Evolutionary conservation across 1,140 invertebrate genomes (phyloP).

Genomic region (Harpegnathos saltator): DNA sequence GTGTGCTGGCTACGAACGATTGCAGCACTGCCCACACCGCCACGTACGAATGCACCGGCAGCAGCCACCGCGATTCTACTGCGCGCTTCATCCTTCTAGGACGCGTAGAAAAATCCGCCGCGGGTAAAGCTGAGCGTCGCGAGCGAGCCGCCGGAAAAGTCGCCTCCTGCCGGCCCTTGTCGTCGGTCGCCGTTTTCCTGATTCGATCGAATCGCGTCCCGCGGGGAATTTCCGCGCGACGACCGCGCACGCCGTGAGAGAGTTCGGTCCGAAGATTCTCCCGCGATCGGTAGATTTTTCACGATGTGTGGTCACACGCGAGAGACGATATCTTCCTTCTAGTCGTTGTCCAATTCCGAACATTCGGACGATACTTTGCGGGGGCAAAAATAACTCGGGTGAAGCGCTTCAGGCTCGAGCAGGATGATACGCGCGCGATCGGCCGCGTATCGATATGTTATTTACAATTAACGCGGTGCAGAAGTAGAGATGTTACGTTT

Average conservation of each 20-base stretch:
- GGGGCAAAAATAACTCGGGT: too few relatives aligned
- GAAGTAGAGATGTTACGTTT: background rate
- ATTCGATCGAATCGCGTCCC: background rate
- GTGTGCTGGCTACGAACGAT: conserved; percentile 81
- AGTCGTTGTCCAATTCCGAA: too few relatives aligned
- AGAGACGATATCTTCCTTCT: too few relatives aligned
- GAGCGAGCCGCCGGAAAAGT: conserved; percentile 16
- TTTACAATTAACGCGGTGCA: background rate
- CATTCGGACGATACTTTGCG: too few relatives aligned
- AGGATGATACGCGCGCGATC: background rate
- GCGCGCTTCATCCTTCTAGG: conserved; percentile 68
- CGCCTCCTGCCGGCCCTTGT: background rate
- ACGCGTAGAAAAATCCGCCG: conserved; percentile 70
- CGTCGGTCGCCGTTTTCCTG: background rate
- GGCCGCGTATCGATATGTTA: background rate
- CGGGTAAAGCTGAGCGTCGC: conserved; percentile 58
- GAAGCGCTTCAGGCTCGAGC: background rate
- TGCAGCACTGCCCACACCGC: conserved; percentile 79
- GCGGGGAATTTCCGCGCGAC: background rate
- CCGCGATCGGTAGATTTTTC: background rate
- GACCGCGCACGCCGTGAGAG: background rate
- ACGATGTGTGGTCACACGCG: too few relatives aligned
- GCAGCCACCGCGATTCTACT: conserved; percentile 60
- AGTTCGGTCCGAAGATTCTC: background rate
- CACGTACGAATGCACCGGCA: conserved; percentile 73